Percentiles rank a stretch among this genome's conserved stretches.
phyloP scores from a whole-genome alignment of 2,888 invertebrate genomes.

The Drosophila ezoana region DNA sequence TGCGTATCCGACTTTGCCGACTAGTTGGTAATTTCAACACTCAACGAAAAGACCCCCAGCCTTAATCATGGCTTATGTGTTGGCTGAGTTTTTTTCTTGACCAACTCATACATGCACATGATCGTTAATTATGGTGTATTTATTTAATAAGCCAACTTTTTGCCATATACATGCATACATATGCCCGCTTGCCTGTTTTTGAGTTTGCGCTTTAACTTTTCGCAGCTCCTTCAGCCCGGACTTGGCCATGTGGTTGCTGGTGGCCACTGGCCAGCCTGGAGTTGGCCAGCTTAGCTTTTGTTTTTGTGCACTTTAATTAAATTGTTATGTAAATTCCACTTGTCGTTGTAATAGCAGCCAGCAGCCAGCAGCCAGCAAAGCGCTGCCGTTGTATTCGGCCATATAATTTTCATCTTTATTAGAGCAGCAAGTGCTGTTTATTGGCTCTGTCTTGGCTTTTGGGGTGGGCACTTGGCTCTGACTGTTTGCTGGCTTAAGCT shows the following conservation, averaged over 20 bases:
- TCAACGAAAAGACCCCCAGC: constrained; percentile 22
- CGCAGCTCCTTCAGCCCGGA: constrained; percentile 63
- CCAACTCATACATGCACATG: constrained; percentile 28
- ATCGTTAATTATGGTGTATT: constrained; percentile 71
- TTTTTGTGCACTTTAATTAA: constrained; percentile 71
- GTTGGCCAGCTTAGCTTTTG: background rate
- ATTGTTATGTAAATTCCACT: constrained; percentile 81
- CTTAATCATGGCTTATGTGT: constrained; percentile 44
- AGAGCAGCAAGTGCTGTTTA: constrained; percentile 69
- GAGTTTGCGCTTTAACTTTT: constrained; percentile 64
- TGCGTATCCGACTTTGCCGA: constrained; percentile 39
- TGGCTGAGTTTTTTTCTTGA: constrained; percentile 35
- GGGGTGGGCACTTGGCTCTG: constrained; percentile 25
- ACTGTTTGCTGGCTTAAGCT: constrained; percentile 6
- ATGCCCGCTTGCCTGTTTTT: constrained; percentile 12
- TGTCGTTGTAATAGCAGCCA: constrained; percentile 57
- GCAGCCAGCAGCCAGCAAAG: constrained; percentile 14
- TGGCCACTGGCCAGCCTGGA: constrained; percentile 9
- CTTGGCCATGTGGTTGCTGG: constrained; percentile 15
- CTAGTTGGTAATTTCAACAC: constrained; percentile 35
- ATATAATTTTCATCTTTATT: constrained; percentile 73
- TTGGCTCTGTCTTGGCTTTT: constrained; percentile 32
- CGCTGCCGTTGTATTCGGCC: constrained; percentile 25
- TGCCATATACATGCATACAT: constrained; percentile 16
- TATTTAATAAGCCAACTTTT: constrained; percentile 65